phyloP scores from a whole-genome alignment of 2,888 invertebrate species.

The Oxyteleia sp. region DNA sequence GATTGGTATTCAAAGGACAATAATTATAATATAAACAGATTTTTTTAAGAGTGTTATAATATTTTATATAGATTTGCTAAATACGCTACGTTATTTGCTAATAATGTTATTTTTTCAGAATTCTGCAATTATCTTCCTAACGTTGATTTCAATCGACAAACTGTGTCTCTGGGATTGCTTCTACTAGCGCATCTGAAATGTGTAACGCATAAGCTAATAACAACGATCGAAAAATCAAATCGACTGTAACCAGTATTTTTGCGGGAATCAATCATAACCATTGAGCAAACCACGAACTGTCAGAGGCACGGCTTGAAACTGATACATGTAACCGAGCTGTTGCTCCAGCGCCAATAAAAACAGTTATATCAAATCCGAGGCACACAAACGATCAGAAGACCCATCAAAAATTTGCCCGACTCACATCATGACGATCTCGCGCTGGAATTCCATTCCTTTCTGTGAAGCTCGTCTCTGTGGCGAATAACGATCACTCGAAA shows the following conservation, averaged over 20 bases:
- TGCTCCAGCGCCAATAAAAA: conserved; percentile 21
- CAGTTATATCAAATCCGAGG: conserved; percentile 32
- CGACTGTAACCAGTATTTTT: conserved; percentile 20
- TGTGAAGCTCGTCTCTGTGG: conserved; percentile 46
- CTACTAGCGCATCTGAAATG: too few species aligned
- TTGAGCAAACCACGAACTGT: conserved; percentile 1
- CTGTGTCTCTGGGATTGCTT: too few species aligned
- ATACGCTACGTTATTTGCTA: too few species aligned
- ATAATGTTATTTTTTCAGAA: too few species aligned
- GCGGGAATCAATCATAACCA: conserved; percentile 5
- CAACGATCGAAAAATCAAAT: conserved; percentile 30
- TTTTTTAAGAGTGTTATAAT: too few species aligned
- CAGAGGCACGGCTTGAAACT: conserved; percentile 18
- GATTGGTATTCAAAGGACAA: too few species aligned
- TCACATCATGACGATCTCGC: conserved; percentile 67
- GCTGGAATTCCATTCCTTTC: conserved; percentile 69
- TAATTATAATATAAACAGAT: too few species aligned
- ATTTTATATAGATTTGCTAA: too few species aligned
- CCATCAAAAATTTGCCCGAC: conserved; percentile 35
- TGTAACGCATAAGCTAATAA: conserved; percentile 24
- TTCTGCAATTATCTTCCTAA: too few species aligned
- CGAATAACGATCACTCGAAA: conserved; percentile 59
- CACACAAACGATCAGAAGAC: background rate
- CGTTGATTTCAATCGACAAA: too few species aligned
- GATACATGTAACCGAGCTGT: conserved; percentile 25